These are phyloP conservation scores for Melieria picta DNA, from an alignment of 2,888 invertebrate species.

Conservation along the genomic window DNA sequence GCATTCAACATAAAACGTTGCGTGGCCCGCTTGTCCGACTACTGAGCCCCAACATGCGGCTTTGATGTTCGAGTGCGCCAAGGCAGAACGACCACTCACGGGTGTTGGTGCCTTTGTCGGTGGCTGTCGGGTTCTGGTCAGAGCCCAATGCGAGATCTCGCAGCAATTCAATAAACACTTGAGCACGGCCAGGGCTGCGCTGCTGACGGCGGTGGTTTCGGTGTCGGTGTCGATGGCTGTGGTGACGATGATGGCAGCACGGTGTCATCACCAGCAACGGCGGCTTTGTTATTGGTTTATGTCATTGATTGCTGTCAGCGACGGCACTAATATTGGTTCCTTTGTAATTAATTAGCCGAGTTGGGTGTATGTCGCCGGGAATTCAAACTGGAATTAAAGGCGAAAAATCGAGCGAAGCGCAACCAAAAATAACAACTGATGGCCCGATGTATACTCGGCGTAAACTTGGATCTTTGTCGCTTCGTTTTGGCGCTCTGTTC, in stretches of 20 bases:
- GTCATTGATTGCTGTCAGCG: conserved; percentile 16
- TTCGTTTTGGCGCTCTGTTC: no score
- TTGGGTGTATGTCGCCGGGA: neutral
- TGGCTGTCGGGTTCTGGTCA: conserved; percentile 12
- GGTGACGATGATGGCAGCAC: neutral
- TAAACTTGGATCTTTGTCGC: no score
- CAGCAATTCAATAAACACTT: conserved; percentile 34
- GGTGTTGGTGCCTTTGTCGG: neutral
- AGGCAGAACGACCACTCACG: neutral
- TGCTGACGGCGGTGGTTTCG: neutral
- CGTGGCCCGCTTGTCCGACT: conserved; percentile 16
- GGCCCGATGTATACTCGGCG: conserved; percentile 3
- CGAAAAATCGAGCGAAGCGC: conserved; percentile 18
- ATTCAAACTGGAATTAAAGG: conserved; percentile 26
- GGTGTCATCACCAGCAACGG: neutral
- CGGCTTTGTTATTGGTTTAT: neutral
- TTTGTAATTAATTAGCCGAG: conserved; percentile 20
- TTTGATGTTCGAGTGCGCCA: neutral
- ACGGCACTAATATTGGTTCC: conserved; percentile 3
- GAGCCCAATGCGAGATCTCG: neutral
- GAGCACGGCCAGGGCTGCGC: neutral
- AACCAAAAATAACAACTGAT: neutral
- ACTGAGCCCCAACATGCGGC: neutral
- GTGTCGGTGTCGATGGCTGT: neutral
- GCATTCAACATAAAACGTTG: conserved; percentile 50